Percentiles rank a stretch among this genome's conserved stretches.
phyloP scores from a whole-genome alignment of 2,797 vertebrate genomes.

The Spinibarbus caldwelli region DNA sequence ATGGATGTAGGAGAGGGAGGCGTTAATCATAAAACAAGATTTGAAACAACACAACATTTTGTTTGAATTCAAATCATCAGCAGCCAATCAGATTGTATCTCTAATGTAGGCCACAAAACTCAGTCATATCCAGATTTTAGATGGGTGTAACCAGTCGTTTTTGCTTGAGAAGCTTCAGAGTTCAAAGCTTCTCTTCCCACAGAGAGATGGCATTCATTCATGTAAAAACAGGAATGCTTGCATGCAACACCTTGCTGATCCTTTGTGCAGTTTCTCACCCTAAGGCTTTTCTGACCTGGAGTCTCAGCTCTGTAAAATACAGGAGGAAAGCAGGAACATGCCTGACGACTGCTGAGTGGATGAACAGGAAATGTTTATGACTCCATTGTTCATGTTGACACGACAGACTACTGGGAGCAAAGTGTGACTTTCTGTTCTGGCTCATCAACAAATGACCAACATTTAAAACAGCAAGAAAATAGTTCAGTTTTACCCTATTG shows the following conservation, averaged over 20 bases:
- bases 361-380: neutral
- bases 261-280: neutral
- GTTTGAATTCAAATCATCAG: slow-evolving; percentile 12
- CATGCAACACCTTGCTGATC: slow-evolving; percentile 16
- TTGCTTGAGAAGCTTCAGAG: neutral
- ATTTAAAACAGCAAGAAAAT: neutral
- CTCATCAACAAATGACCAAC: neutral
- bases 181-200: slow-evolving; percentile 1
- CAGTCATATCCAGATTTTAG: neutral
- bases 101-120: neutral
- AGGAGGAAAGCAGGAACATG: neutral
- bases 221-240: neutral
- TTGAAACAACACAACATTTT: neutral
- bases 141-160: slow-evolving; percentile 3
- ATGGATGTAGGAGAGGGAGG: neutral
- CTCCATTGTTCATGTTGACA: neutral
- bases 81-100: slow-evolving; percentile 26
- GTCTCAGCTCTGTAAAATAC: neutral
- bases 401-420: too few relatives aligned
- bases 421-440: neutral
- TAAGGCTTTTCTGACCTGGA: neutral
- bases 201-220: neutral
- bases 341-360: neutral
- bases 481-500: neutral
- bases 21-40: neutral